Percentiles rank a stretch among this genome's conserved stretches.
These are phyloP conservation scores for Hyaena hyaena DNA, from an alignment of 2,113 vertebrate species.

Conservation along the genomic window DNA sequence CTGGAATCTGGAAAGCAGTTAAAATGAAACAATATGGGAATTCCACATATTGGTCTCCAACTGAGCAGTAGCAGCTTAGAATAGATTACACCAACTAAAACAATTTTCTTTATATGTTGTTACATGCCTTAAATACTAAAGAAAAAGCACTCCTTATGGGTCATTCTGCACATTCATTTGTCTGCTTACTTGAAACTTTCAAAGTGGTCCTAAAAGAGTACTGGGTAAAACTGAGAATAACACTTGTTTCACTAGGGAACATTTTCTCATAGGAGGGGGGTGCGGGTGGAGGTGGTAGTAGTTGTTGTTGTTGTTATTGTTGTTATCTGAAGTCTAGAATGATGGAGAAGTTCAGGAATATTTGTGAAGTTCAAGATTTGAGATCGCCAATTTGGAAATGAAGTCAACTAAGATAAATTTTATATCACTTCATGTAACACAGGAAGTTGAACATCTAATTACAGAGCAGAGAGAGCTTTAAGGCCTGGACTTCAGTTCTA, in stretches of 20 bases:
- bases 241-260: neutral
- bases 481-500: conserved; percentile 13
- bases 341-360: neutral
- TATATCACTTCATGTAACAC: neutral
- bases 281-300: neutral
- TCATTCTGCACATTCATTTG: neutral
- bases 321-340: neutral
- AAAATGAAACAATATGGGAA: neutral
- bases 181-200: neutral
- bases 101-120: neutral
- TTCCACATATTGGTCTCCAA: neutral
- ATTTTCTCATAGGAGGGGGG: neutral
- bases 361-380: neutral
- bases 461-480: neutral
- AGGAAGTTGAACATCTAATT: conserved; percentile 32
- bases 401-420: conserved; percentile 53
- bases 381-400: conserved; percentile 40
- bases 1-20: neutral
- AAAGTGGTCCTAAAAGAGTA: neutral
- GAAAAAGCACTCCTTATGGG: neutral
- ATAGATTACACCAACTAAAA: neutral
- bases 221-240: neutral
- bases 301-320: neutral
- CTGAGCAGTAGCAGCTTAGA: neutral
- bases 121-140: neutral